Conservation (phyloP, 2,888 invertebrate genomes). For the Drosophila percnosoma region DNA sequence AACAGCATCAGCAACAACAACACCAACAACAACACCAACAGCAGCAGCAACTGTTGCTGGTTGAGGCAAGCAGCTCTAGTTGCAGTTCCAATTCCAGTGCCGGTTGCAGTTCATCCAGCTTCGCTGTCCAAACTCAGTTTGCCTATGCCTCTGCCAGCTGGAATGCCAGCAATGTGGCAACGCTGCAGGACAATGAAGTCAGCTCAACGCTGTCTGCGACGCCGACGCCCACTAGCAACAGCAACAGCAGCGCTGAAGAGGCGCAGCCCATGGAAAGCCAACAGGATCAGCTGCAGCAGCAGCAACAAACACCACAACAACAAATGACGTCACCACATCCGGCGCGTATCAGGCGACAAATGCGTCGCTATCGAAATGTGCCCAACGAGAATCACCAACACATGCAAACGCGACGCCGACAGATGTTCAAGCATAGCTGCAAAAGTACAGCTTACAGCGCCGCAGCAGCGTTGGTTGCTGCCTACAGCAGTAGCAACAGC, state of each 20-base stretch:
- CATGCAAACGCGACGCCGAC: slow-evolving; percentile 65
- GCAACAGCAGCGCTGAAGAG: slow-evolving; percentile 4
- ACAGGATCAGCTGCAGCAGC: slow-evolving; percentile 2
- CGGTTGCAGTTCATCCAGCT: slow-evolving; percentile 12
- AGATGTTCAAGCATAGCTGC: slow-evolving; percentile 52
- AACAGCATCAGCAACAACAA: slow-evolving; percentile 46
- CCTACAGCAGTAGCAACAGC: slow-evolving; percentile 29
- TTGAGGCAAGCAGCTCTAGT: slow-evolving; percentile 41
- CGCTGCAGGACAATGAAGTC: slow-evolving; percentile 68
- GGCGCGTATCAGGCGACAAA: slow-evolving; percentile 37
- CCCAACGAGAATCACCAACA: slow-evolving; percentile 81
- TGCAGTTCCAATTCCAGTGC: slow-evolving; percentile 32
- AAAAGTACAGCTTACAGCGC: slow-evolving; percentile 57
- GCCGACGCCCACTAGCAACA: slow-evolving; percentile 3
- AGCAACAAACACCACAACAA: slow-evolving; percentile 7
- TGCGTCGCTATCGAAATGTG: slow-evolving; percentile 78
- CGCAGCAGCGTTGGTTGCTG: slow-evolving; percentile 58
- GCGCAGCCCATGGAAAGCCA: slow-evolving; percentile 10
- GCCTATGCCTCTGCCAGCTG: slow-evolving; percentile 27
- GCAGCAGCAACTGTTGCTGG: slow-evolving; percentile 36
- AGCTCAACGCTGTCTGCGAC: slow-evolving; percentile 62
- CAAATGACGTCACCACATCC: neutral
- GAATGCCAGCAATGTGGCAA: slow-evolving; percentile 26
- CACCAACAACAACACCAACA: slow-evolving; percentile 41
- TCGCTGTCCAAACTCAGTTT: slow-evolving; percentile 1